Evolutionary conservation across 2,888 invertebrate species (phyloP).

Genomic region (Epinotia bilunana): DNA sequence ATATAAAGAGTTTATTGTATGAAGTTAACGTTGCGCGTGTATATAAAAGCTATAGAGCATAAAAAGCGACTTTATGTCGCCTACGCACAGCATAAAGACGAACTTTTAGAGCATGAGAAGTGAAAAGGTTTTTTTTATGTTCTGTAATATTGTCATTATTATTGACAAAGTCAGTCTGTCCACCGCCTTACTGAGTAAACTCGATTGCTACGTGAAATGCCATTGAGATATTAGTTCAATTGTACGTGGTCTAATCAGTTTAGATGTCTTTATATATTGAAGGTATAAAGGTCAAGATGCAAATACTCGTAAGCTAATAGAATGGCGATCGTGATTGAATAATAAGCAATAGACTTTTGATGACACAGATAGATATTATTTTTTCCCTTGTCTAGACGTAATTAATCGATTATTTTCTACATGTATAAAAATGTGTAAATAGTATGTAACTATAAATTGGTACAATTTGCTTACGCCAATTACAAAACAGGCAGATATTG

Average conservation of each 20-base stretch:
- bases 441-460: not conserved
- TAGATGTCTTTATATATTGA: not conserved
- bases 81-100: too few relatives aligned
- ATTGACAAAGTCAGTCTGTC: not conserved
- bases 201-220: not conserved
- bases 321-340: not conserved
- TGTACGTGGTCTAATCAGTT: conserved; percentile 33
- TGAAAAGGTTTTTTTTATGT: too few relatives aligned
- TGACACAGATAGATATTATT: not conserved
- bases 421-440: not conserved
- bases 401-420: not conserved
- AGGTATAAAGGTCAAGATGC: not conserved
- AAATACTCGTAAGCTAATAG: not conserved
- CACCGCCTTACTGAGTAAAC: not conserved
- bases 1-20: too few relatives aligned
- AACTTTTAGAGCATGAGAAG: too few relatives aligned
- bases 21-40: too few relatives aligned
- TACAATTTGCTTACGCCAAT: not conserved
- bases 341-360: not conserved
- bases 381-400: not conserved
- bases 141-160: not conserved
- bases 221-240: conserved; percentile 43
- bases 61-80: too few relatives aligned
- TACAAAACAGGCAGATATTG: not conserved
- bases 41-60: too few relatives aligned